Percentiles rank a stretch among this genome's conserved stretches.
These are phyloP conservation scores for Pseudomyrmex flavicornis DNA, from an alignment of 1,140 invertebrate species.

Conservation along the genomic window DNA sequence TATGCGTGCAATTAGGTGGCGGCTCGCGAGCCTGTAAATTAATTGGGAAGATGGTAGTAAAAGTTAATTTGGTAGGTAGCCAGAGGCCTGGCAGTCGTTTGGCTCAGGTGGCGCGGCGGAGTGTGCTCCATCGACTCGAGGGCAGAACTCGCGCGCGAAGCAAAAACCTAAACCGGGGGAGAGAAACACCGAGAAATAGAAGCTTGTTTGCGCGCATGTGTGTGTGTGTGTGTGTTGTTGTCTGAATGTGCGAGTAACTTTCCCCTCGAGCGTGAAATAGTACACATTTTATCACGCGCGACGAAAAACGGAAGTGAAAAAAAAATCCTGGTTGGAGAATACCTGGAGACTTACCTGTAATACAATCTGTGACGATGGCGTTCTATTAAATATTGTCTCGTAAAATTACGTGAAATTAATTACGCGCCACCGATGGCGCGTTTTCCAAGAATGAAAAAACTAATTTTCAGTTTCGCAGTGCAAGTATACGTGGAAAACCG, in stretches of 20 bases:
- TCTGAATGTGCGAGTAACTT: slow-evolving; percentile 8
- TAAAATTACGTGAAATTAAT: background rate
- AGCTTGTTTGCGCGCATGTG: background rate
- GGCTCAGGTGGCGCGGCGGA: slow-evolving; percentile 78
- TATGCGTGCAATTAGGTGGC: slow-evolving; percentile 82
- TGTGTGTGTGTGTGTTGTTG: background rate
- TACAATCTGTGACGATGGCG: no score
- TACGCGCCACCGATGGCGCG: background rate
- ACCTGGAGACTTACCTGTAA: no score
- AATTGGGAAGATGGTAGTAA: slow-evolving; percentile 84
- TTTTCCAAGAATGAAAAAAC: background rate
- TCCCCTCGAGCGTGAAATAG: slow-evolving; percentile 12
- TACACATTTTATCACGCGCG: slow-evolving; percentile 22
- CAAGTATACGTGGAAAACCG: background rate
- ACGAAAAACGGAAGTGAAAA: background rate
- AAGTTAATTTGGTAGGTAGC: slow-evolving; percentile 83
- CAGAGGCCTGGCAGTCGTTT: slow-evolving; percentile 75
- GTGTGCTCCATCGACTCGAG: slow-evolving; percentile 58
- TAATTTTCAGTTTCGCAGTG: background rate
- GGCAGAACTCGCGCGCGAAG: slow-evolving; percentile 55
- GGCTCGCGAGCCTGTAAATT: slow-evolving; percentile 79
- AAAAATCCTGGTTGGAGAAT: no score
- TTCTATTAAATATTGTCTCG: no score
- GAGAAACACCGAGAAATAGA: slow-evolving; percentile 51
- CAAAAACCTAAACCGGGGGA: slow-evolving; percentile 66